Conservation (phyloP, 2,113 vertebrate species). For the Lynx canadensis region DNA sequence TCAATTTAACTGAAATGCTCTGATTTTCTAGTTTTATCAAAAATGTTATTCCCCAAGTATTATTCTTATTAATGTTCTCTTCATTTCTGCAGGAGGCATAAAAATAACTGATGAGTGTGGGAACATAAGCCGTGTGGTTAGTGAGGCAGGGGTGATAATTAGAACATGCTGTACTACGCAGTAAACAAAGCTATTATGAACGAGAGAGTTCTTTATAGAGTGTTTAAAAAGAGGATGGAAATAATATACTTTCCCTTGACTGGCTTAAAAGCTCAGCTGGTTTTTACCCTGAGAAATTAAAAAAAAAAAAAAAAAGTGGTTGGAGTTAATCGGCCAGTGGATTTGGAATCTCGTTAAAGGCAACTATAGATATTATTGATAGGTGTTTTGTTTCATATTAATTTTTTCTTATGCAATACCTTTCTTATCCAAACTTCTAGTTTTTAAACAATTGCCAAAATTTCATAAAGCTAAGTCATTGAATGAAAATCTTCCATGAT, state of each 20-base stretch:
- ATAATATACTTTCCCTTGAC: constrained; percentile 83
- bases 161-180: constrained; percentile 87
- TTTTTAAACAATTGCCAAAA: constrained; percentile 52
- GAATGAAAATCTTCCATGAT: not conserved
- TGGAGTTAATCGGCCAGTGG: constrained; percentile 65
- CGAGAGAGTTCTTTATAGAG: constrained; percentile 85
- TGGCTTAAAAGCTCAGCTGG: constrained; percentile 80
- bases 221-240: constrained; percentile 84
- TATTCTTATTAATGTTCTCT: constrained; percentile 87
- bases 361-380: constrained; percentile 67
- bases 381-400: constrained; percentile 59
- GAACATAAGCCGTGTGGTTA: constrained; percentile 87
- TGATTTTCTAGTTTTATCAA: constrained; percentile 73
- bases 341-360: constrained; percentile 67
- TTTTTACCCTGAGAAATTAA: constrained; percentile 64
- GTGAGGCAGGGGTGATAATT: constrained; percentile 89
- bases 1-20: not conserved
- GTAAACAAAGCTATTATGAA: constrained; percentile 91
- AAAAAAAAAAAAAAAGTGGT: not conserved
- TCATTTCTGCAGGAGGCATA: constrained; percentile 86
- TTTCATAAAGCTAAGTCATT: constrained; percentile 16
- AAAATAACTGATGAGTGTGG: constrained; percentile 87
- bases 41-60: constrained; percentile 82
- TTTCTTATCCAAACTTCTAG: not conserved
- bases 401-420: constrained; percentile 54